Conservation (phyloP, 1,140 invertebrate genomes). For the Macrosteles quadrilineatus region DNA sequence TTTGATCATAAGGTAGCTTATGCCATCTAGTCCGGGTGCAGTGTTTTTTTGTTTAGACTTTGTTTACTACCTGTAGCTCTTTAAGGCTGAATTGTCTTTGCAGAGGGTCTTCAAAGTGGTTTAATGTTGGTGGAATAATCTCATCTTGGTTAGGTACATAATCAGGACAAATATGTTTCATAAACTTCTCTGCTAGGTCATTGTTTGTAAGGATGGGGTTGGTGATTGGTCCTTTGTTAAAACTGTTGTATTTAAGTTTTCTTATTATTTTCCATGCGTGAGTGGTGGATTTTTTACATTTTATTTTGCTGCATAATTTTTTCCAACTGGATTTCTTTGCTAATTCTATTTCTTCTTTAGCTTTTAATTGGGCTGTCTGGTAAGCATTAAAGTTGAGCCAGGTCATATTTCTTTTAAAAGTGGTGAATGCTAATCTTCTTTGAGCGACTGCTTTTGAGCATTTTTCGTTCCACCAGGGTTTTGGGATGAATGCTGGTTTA, state of each 20-base stretch:
- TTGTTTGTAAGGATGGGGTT: not conserved
- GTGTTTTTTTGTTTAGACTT: not conserved
- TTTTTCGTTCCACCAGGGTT: not conserved
- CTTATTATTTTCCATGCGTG: not conserved
- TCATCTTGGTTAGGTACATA: constrained; percentile 14
- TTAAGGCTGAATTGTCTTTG: not conserved
- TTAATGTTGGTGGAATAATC: not conserved
- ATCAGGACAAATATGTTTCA: constrained; percentile 5
- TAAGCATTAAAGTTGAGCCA: not conserved
- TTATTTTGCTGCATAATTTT: not conserved
- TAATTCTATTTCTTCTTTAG: not conserved
- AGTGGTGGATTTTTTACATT: not conserved
- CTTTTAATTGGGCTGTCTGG: not conserved
- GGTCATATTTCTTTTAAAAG: constrained; percentile 15
- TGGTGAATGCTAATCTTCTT: constrained; percentile 9
- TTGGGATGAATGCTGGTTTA: not conserved
- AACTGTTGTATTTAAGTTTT: not conserved
- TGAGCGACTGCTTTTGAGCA: constrained; percentile 7
- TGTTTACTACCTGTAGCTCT: not conserved
- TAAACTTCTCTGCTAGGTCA: not conserved
- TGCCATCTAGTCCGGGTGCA: not conserved
- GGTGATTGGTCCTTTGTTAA: not conserved
- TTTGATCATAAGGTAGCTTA: constrained; percentile 4
- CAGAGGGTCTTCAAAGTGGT: not conserved
- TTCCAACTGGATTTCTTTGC: not conserved